Evolutionary conservation across 2,797 vertebrate species (phyloP), one percentile per base, ranked within the genome.

Genomic region (Urophycis tenuis): DNA sequence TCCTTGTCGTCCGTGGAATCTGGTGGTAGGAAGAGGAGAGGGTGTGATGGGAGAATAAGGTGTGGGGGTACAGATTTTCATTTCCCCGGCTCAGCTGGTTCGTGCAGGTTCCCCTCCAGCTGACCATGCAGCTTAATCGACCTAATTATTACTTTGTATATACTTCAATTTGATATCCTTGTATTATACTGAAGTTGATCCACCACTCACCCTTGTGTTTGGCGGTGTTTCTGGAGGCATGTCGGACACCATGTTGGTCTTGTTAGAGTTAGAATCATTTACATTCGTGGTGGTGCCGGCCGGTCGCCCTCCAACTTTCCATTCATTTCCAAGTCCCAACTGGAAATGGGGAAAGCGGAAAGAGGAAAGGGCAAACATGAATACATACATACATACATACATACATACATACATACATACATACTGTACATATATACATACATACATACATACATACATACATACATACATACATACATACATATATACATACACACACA

Each of bases 261-360:
- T 94, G 91, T 93, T 95, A 83, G 92, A 82, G 79, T 88, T 88
- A 78, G 86, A 67, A 14, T 29, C 79, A 86, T 95, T 80, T 77
- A 84, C 85, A 87, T 92, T 90, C 85, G 89, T 91, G 87, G 92
- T 72, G 79, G 89, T 74, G 74, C 83, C 95, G 36, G 77, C 76
- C 25, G 88, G 90, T 88, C 93, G 94, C 82, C 90, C 86, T 34
- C 88, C 88, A 72, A 90, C 87, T 88, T 95, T 96, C 90, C 93
- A 86, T 95, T 96, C 96, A 98, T 97, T 87, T 95, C 95, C 91
- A 79, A 90, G 89, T 92, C 82, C 0, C 88, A 90, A 83, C 90
- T 92, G n/a, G n/a, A n/a, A n/a, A n/a, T n/a, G n/a, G n/a, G n/a
- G n/a, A n/a, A n/a, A n/a, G n/a, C n/a, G n/a, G n/a, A n/a, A n/a